Percentiles rank a stretch among this genome's conserved stretches.
Conservation (phyloP, 2,888 invertebrate genomes). For the Pristionchus maxplancki region DNA sequence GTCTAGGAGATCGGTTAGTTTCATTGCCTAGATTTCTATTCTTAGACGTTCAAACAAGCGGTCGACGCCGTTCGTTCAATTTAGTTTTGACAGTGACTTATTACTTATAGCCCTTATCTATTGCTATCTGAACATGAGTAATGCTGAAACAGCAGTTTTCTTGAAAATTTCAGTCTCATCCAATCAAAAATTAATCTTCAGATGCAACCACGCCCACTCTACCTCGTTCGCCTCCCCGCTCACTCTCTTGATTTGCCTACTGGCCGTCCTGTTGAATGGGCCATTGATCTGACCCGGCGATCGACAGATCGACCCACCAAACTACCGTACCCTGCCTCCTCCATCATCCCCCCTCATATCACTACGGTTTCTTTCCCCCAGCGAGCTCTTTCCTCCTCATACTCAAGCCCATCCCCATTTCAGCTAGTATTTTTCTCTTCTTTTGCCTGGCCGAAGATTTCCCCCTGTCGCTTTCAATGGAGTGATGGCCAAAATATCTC, state of each 20-base stretch:
- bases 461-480: conserved; percentile 16
- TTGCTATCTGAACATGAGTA: too few species aligned
- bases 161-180: too few species aligned
- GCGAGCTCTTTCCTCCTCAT: conserved; percentile 3
- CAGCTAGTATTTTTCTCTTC: neutral
- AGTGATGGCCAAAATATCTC: neutral
- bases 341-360: neutral
- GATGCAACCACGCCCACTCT: neutral
- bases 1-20: too few species aligned
- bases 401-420: conserved; percentile 37
- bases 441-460: neutral
- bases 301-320: neutral
- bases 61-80: too few species aligned
- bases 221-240: neutral
- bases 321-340: neutral
- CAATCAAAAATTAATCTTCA: too few species aligned
- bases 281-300: neutral
- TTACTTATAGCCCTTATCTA: too few species aligned
- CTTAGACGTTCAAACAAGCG: too few species aligned
- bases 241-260: neutral
- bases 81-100: too few species aligned
- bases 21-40: too few species aligned
- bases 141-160: too few species aligned
- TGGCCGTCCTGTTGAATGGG: neutral
- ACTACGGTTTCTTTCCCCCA: neutral